These are phyloP conservation scores for Psophia crepitans DNA, from an alignment of 2,113 vertebrate species.

Conservation along the genomic window DNA sequence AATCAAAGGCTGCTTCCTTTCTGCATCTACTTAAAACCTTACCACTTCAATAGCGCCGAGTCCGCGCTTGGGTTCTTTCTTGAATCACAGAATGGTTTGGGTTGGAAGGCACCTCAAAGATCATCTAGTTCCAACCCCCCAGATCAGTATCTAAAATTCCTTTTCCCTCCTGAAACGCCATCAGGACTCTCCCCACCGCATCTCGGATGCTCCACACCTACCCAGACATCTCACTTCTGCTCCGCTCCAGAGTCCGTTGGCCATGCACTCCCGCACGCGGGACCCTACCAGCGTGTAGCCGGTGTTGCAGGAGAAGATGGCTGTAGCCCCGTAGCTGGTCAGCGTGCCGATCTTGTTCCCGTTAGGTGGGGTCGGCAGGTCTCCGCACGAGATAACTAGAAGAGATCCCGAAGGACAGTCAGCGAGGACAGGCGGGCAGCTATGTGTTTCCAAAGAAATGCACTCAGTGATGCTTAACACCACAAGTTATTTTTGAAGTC, in stretches of 20 bases:
- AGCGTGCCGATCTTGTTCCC: conserved; percentile 95
- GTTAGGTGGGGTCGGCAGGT: conserved; percentile 88
- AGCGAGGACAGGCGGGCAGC: neutral
- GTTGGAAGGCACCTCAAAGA: no score
- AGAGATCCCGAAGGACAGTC: neutral
- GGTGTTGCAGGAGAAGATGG: conserved; percentile 97
- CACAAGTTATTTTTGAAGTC: accelerated
- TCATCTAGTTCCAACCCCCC: no score
- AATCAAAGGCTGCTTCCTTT: neutral
- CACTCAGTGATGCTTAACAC: accelerated
- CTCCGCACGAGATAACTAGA: conserved; percentile 94
- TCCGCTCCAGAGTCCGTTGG: conserved; percentile 97
- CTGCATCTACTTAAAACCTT: accelerated
- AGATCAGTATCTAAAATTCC: accelerated
- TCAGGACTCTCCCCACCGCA: neutral
- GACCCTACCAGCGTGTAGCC: conserved; percentile 96
- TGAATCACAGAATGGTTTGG: no score
- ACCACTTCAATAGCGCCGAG: accelerated
- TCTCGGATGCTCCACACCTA: conserved; percentile 31
- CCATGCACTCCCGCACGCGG: conserved; percentile 93
- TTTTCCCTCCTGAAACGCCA: accelerated
- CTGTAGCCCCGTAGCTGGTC: conserved; percentile 88
- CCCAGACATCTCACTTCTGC: conserved; percentile 91
- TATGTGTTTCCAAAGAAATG: accelerated
- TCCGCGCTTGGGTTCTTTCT: neutral